Conservation (phyloP, 2,113 vertebrate genomes). For the Cyphomyrus discorhynchus region DNA sequence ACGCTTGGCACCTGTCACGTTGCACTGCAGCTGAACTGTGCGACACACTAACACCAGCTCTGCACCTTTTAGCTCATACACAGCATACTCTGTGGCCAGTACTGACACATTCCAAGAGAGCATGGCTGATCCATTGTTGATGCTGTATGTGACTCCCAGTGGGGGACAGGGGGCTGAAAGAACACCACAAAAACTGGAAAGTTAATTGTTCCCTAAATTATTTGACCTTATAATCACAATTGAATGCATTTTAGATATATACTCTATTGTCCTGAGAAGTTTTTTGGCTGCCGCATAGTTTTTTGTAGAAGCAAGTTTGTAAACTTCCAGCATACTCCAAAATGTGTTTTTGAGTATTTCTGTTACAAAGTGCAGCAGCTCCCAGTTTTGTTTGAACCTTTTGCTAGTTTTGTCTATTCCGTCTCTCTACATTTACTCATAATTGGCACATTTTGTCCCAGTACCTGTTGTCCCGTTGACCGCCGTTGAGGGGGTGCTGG, state of each 20-base stretch:
- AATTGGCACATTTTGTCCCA: background rate
- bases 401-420: background rate
- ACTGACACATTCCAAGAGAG: slow-evolving; percentile 50
- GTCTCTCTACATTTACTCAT: background rate
- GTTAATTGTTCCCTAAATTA: background rate
- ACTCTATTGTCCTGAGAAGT: background rate
- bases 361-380: background rate
- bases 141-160: slow-evolving; percentile 31
- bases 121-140: slow-evolving; percentile 27
- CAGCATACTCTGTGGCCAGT: slow-evolving; percentile 43
- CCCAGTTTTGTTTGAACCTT: background rate
- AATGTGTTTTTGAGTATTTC: background rate
- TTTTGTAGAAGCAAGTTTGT: background rate
- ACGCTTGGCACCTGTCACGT: slow-evolving; percentile 27
- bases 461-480: slow-evolving; percentile 58
- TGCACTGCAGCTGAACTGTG: slow-evolving; percentile 47
- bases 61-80: slow-evolving; percentile 35
- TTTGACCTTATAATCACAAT: background rate
- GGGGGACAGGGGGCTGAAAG: slow-evolving; percentile 60
- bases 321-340: background rate
- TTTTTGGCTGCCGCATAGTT: background rate
- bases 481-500: slow-evolving; percentile 39
- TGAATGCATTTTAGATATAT: background rate
- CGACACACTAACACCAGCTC: slow-evolving; percentile 41
- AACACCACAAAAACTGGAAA: background rate